These are phyloP conservation scores for Deroplatys truncata DNA, from an alignment of 2,888 invertebrate genomes.

Conservation along the genomic window DNA sequence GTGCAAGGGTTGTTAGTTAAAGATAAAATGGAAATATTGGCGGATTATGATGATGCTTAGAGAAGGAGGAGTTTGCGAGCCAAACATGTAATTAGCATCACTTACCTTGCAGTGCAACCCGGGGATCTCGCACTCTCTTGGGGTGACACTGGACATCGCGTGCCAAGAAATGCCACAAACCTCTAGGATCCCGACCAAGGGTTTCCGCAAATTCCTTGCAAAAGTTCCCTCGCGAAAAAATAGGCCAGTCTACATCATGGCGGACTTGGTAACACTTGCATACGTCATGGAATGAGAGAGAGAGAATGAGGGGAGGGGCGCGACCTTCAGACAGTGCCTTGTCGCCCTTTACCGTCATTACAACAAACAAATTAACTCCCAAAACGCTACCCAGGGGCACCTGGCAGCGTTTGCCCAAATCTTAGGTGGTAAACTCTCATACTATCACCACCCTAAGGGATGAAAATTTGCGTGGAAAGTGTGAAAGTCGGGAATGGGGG, in stretches of 20 bases:
- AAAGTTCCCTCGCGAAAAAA: background rate
- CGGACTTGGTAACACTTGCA: background rate
- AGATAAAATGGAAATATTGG: background rate
- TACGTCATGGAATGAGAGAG: background rate
- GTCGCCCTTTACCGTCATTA: background rate
- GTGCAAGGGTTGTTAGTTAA: background rate
- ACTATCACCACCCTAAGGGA: background rate
- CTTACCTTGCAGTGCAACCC: background rate
- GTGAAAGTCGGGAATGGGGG: slow-evolving; percentile 8
- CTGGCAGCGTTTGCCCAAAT: background rate
- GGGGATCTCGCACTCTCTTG: background rate
- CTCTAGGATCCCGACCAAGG: background rate
- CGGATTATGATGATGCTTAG: background rate
- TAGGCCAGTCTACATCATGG: background rate
- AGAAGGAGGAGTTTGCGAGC: background rate
- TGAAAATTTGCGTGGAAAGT: background rate
- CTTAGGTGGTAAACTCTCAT: background rate
- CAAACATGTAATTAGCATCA: background rate
- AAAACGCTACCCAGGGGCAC: background rate
- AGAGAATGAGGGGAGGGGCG: background rate
- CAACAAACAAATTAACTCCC: background rate
- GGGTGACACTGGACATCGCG: background rate
- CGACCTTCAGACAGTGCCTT: background rate
- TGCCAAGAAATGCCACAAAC: background rate
- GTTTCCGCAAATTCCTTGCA: background rate